Evolutionary conservation across 2,797 vertebrate species (phyloP), one percentile per base, ranked within the genome.

Genomic region (Pseudocheirus occidentalis): DNA sequence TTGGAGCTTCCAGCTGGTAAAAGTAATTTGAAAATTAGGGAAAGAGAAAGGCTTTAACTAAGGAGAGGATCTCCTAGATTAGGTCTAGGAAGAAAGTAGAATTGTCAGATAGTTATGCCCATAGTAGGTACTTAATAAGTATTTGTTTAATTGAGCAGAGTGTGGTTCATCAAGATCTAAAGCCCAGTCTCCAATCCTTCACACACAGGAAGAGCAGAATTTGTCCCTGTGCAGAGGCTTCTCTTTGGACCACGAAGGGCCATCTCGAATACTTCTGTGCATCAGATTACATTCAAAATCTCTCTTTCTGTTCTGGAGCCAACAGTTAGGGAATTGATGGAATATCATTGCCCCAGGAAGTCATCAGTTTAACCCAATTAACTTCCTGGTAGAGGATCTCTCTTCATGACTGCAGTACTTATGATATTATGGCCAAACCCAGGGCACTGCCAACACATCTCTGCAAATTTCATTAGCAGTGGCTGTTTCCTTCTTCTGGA

Each of bases 391-490:
- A 94, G 95, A 97, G 97, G 96, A 95, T 94, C 55, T 93, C 92
- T 96, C 96, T 95, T 73, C 57, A 90, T 59, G 92, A 52, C 34
- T 90, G 93, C 0, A 1, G 92, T 40, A 62, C 46, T 58, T 34
- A 59, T 27, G 53, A 90, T 0, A 0, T 59, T 29, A 55, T 6
- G 55, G 93, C 92, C 95, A 96, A 92, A 90, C 62, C 62, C 58
- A 73, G 93, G 93, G 52, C 92, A 90, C 3, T 91, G 95, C 95
- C 95, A 97, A 66, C 28, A 29, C 62, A 91, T 93, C 95, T 95
- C 93, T 81, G 95, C 90, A 91, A 97, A 98, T 97, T 96, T 96
- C 95, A 96, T 96, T 96, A 97, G 94, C 90, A n/a, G 95, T 4
- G 87, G 53, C 92, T 81, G 56, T 92, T 95, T 97, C 97, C 91